phyloP scores from a whole-genome alignment of 2,888 invertebrate species.

The Tetheella fluctuosa region DNA sequence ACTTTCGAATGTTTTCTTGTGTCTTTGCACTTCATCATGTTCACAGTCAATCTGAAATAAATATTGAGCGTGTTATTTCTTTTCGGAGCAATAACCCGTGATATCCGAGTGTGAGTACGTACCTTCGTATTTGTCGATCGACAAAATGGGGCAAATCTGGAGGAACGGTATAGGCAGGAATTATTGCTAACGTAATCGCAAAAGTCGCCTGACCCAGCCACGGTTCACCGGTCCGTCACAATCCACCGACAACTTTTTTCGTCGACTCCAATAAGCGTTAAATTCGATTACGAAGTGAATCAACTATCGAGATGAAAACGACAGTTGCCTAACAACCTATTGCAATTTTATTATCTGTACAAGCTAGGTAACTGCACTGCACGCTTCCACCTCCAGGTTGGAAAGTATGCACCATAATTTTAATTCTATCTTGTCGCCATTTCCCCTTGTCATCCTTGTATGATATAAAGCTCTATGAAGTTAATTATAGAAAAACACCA shows the following conservation, averaged over 20 bases:
- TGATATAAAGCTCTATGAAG: too few species aligned
- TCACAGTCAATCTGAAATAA: background rate
- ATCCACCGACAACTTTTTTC: conserved; percentile 57
- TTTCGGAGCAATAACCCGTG: background rate
- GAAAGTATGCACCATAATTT: too few species aligned
- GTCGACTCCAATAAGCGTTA: conserved; percentile 68
- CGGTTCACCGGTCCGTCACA: conserved; percentile 64
- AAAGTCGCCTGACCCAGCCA: conserved; percentile 43
- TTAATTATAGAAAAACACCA: too few species aligned
- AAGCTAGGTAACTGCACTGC: conserved; percentile 15
- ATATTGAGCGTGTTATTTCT: background rate
- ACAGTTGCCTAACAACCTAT: conserved; percentile 55
- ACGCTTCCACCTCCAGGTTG: background rate
- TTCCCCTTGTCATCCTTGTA: too few species aligned
- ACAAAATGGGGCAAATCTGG: background rate
- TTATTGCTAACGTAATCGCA: conserved; percentile 37
- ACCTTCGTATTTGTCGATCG: conserved; percentile 4
- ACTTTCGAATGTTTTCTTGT: too few species aligned
- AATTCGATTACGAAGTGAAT: conserved; percentile 77
- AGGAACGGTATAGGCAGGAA: conserved; percentile 19
- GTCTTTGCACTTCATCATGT: too few species aligned
- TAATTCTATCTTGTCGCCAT: too few species aligned
- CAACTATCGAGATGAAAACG: conserved; percentile 66
- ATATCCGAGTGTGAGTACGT: background rate
- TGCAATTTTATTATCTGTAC: conserved; percentile 16